Evolutionary conservation across 2,888 invertebrate genomes (phyloP).

Genomic region (Gymnosoma rotundatum): DNA sequence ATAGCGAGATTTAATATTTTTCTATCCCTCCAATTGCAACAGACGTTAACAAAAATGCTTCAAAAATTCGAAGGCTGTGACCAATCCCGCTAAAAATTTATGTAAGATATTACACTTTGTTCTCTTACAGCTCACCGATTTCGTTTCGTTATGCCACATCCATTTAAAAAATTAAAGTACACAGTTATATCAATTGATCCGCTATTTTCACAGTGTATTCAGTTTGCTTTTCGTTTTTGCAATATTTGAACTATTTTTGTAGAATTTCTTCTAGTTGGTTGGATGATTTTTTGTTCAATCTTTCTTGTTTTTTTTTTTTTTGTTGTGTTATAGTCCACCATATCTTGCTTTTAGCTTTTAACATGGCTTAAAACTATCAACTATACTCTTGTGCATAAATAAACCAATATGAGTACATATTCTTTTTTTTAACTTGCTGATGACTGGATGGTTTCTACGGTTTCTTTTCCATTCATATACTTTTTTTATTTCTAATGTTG

Average conservation of each 20-base stretch:
- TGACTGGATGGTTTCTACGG: constrained; percentile 67
- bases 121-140: too few relatives aligned
- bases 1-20: too few relatives aligned
- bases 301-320: not conserved
- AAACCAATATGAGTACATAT: constrained; percentile 29
- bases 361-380: constrained; percentile 65
- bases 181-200: too few relatives aligned
- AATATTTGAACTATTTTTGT: constrained; percentile 58
- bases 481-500: constrained; percentile 46
- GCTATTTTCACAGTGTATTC: constrained; percentile 33
- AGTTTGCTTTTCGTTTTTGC: constrained; percentile 14
- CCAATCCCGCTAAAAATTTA: too few relatives aligned
- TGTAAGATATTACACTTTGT: too few relatives aligned
- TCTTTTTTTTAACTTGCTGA: constrained; percentile 60
- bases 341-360: constrained; percentile 29
- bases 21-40: too few relatives aligned
- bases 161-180: too few relatives aligned
- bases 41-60: too few relatives aligned
- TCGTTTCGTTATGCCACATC: too few relatives aligned
- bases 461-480: constrained; percentile 47
- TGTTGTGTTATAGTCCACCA: constrained; percentile 26
- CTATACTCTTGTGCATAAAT: constrained; percentile 37
- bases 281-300: constrained; percentile 19
- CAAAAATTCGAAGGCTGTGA: too few relatives aligned
- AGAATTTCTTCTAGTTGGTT: constrained; percentile 66